These are phyloP conservation scores for Potamilus streckersoni DNA, from an alignment of 1,140 invertebrate genomes.

Conservation along the genomic window DNA sequence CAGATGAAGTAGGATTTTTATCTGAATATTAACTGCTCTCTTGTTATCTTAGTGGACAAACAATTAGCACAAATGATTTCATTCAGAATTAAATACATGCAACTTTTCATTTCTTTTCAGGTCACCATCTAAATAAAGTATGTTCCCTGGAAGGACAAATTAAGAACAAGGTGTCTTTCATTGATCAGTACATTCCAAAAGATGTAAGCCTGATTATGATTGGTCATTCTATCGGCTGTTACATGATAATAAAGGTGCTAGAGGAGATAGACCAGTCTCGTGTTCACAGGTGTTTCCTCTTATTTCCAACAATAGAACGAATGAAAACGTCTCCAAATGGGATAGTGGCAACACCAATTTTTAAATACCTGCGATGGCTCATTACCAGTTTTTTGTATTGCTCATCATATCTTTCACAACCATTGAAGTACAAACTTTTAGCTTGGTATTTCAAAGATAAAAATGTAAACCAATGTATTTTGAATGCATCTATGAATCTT, in stretches of 20 bases:
- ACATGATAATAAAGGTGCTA: conserved; percentile 82
- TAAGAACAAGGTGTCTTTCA: conserved; percentile 84
- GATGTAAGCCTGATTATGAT: conserved; percentile 76
- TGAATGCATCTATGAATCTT: conserved; percentile 58
- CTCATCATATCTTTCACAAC: conserved; percentile 73
- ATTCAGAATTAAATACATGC: no score
- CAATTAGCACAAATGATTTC: no score
- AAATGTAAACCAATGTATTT: conserved; percentile 58
- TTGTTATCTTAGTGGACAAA: no score
- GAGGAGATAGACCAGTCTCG: conserved; percentile 64
- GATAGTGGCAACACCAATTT: conserved; percentile 66
- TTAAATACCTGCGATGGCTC: conserved; percentile 71
- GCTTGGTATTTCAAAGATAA: conserved; percentile 51
- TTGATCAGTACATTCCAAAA: conserved; percentile 78
- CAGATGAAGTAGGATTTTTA: no score
- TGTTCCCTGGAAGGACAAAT: conserved; percentile 82
- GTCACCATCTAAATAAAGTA: conserved; percentile 62
- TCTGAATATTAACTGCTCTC: no score
- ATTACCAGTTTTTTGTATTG: conserved; percentile 73
- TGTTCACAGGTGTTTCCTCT: conserved; percentile 70
- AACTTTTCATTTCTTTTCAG: conserved; percentile 29
- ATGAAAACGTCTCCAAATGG: conserved; percentile 82
- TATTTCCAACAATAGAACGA: conserved; percentile 86
- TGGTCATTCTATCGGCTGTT: conserved; percentile 87
- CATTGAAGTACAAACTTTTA: conserved; percentile 53